Conservation (phyloP, 2,113 vertebrate species). For the Tapirus terrestris region DNA sequence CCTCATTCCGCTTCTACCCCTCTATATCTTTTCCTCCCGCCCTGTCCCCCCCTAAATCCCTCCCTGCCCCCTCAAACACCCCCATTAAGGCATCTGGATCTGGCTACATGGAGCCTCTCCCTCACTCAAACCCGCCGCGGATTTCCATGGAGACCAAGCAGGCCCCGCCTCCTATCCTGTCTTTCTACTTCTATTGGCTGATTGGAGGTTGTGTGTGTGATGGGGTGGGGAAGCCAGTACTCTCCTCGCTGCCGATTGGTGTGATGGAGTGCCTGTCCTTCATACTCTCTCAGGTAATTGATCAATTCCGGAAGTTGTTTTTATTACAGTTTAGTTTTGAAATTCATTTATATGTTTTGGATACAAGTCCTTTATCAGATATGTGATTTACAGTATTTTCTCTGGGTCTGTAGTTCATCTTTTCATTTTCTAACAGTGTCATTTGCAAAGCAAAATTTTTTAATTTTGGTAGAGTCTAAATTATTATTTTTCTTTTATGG, state of each 20-base stretch:
- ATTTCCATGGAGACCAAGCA: slow-evolving; percentile 18
- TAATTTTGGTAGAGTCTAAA: neutral
- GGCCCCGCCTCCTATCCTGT: neutral
- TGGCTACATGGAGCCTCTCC: too few relatives aligned
- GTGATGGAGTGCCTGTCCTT: neutral
- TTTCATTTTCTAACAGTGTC: neutral
- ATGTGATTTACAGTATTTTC: neutral
- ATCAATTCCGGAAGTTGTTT: neutral
- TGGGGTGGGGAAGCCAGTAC: neutral
- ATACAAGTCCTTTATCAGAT: neutral
- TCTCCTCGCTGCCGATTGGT: neutral
- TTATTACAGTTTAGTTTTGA: neutral
- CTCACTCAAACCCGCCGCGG: neutral
- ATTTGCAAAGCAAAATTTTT: neutral
- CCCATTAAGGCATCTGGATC: neutral
- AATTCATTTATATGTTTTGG: neutral
- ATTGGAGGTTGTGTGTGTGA: neutral
- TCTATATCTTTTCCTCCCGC: neutral
- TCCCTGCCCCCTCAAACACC: neutral
- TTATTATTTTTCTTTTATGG: neutral
- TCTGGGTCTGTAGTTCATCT: neutral
- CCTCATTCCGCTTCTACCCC: neutral
- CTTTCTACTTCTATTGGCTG: neutral
- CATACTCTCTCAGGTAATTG: neutral
- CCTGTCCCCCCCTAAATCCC: neutral